phyloP scores from a whole-genome alignment of 1,140 invertebrate species.

The Lordiphosa stackelbergi region DNA sequence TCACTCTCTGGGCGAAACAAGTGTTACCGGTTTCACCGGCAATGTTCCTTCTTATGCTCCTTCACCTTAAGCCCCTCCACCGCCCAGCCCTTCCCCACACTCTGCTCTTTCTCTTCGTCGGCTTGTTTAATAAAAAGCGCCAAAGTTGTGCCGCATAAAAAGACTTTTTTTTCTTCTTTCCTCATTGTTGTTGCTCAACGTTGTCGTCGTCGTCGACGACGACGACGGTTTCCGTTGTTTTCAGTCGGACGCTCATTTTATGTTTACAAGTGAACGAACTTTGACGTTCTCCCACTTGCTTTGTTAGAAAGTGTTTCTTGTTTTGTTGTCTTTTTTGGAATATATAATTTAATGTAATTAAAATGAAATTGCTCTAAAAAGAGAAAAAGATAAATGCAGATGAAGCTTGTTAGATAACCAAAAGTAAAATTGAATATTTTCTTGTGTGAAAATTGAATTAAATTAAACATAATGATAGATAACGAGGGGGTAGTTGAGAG shows the following conservation, averaged over 20 bases:
- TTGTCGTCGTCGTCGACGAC: constrained; percentile 16
- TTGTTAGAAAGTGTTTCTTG: constrained; percentile 60
- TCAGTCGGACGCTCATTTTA: constrained; percentile 50
- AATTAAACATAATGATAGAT: constrained; percentile 10
- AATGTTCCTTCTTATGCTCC: constrained; percentile 45
- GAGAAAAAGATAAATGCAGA: constrained; percentile 25
- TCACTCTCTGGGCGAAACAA: constrained; percentile 46
- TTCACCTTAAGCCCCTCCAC: constrained; percentile 19
- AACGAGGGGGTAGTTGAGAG: not conserved
- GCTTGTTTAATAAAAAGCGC: constrained; percentile 74
- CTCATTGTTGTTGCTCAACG: constrained; percentile 55
- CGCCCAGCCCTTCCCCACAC: not conserved
- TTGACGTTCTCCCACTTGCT: constrained; percentile 43
- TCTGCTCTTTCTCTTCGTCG: constrained; percentile 31
- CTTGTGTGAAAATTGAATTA: constrained; percentile 5
- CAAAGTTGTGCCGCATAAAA: constrained; percentile 65
- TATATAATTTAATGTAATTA: constrained; percentile 66
- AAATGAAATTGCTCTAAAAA: constrained; percentile 45
- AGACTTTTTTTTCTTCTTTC: constrained; percentile 7
- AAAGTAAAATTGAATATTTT: constrained; percentile 60
- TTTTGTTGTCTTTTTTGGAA: constrained; percentile 48
- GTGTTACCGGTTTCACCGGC: constrained; percentile 73
- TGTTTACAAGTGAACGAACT: constrained; percentile 74
- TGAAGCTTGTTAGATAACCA: constrained; percentile 41
- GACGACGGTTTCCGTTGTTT: constrained; percentile 35